phyloP scores from a whole-genome alignment of 1,140 invertebrate species.

The Lasioglossum albipes region DNA sequence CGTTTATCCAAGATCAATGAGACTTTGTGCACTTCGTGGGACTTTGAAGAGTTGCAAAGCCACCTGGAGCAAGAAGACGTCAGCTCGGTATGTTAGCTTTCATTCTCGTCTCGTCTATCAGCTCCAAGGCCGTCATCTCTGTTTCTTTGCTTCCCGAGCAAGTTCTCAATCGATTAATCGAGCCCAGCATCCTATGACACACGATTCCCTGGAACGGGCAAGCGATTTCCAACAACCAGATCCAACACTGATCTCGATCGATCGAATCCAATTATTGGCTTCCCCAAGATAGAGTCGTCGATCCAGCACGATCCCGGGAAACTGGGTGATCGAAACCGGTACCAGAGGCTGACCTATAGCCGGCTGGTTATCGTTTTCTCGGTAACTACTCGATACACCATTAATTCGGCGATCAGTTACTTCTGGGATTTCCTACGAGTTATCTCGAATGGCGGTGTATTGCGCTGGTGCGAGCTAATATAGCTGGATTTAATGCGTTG shows the following conservation, averaged over 20 bases:
- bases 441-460: too few species aligned
- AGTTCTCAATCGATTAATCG: conserved; percentile 58
- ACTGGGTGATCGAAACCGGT: conserved; percentile 24
- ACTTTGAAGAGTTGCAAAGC: too few species aligned
- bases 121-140: neutral
- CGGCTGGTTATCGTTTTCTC: neutral
- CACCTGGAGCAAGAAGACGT: too few species aligned
- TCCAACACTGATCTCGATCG: conserved; percentile 37
- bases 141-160: conserved; percentile 29
- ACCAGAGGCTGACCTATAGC: conserved; percentile 5
- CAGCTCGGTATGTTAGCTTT: conserved; percentile 12
- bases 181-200: conserved; percentile 46
- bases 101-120: conserved; percentile 21
- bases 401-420: too few species aligned
- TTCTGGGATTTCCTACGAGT: too few species aligned
- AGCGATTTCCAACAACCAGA: conserved; percentile 26
- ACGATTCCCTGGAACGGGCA: conserved; percentile 24
- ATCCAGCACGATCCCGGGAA: conserved; percentile 35
- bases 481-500: neutral
- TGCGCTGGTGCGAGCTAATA: too few species aligned
- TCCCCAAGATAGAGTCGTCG: conserved; percentile 48
- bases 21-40: too few species aligned
- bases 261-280: conserved; percentile 50
- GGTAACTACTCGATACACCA: too few species aligned
- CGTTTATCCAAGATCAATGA: too few species aligned